These are phyloP conservation scores for Pocillopora damicornis DNA, from an alignment of 64 coral and sea anemone genomes.

Conservation along the genomic window DNA sequence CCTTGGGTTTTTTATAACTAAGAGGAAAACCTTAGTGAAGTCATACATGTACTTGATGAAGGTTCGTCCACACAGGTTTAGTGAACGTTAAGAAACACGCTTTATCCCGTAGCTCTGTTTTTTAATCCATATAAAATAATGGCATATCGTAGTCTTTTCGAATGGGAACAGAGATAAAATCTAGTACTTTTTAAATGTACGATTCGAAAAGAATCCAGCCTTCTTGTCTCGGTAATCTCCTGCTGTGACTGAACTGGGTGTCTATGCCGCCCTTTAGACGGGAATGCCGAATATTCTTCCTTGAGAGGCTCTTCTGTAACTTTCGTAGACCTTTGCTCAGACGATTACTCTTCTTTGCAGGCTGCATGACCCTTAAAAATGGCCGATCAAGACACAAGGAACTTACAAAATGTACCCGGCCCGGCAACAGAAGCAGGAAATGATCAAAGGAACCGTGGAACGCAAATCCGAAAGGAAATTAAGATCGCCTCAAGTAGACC, in stretches of 20 bases:
- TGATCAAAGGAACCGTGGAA: background rate
- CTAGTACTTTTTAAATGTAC: background rate
- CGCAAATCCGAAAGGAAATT: slow-evolving; percentile 37
- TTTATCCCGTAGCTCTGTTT: background rate
- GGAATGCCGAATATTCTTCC: background rate
- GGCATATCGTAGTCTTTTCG: background rate
- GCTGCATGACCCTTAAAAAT: background rate
- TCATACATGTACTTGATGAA: background rate
- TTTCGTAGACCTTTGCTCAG: background rate
- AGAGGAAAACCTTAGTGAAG: background rate
- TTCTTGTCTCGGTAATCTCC: background rate
- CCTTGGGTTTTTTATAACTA: background rate
- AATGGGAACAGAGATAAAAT: background rate
- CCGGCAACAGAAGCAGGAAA: background rate
- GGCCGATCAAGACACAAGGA: slow-evolving; percentile 7
- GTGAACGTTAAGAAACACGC: background rate
- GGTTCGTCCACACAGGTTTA: background rate
- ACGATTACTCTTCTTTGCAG: background rate
- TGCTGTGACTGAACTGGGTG: background rate
- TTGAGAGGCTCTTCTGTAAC: background rate
- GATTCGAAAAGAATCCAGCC: too few relatives aligned
- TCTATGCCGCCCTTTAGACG: background rate
- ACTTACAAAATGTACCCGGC: background rate
- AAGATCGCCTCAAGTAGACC: slow-evolving; percentile 18
- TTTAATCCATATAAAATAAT: background rate